phyloP scores from a whole-genome alignment of 2,888 invertebrate genomes.

The Acleris cristana region DNA sequence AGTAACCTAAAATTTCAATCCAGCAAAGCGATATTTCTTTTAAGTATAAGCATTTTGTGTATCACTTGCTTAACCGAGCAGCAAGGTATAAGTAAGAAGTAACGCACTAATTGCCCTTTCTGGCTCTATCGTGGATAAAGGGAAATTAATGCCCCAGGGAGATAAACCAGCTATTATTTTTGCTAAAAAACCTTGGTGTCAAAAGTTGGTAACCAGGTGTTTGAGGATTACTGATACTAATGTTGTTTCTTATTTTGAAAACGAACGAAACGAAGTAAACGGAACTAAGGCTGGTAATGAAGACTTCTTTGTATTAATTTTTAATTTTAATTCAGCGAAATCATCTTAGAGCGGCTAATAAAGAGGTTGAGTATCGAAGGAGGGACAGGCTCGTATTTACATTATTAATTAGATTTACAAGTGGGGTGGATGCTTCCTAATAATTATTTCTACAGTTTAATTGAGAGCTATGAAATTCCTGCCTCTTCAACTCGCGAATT shows the following conservation, averaged over 20 bases:
- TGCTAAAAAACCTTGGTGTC: constrained; percentile 65
- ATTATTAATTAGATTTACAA: constrained; percentile 78
- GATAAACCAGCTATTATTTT: constrained; percentile 78
- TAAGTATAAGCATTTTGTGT: constrained; percentile 11
- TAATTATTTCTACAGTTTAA: constrained; percentile 80
- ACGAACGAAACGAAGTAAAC: background rate
- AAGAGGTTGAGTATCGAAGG: constrained; percentile 52
- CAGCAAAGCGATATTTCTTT: background rate
- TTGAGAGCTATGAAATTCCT: constrained; percentile 78
- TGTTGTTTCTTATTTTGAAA: constrained; percentile 1
- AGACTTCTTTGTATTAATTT: constrained; percentile 22
- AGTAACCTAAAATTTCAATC: too few species aligned
- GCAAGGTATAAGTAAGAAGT: constrained; percentile 58
- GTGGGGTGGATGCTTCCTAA: constrained; percentile 74
- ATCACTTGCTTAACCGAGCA: background rate
- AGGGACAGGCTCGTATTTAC: constrained; percentile 68
- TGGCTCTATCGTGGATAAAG: constrained; percentile 68
- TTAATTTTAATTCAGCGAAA: constrained; percentile 35
- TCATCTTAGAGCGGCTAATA: constrained; percentile 56
- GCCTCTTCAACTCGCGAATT: constrained; percentile 54
- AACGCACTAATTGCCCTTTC: constrained; percentile 76
- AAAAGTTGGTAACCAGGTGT: constrained; percentile 77
- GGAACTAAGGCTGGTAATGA: too few species aligned
- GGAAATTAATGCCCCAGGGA: constrained; percentile 75
- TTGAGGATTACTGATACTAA: constrained; percentile 21